Base-by-base conservation (phyloP, 2,797 vertebrate species). In the Poeciliopsis paucimaculata region DNA sequence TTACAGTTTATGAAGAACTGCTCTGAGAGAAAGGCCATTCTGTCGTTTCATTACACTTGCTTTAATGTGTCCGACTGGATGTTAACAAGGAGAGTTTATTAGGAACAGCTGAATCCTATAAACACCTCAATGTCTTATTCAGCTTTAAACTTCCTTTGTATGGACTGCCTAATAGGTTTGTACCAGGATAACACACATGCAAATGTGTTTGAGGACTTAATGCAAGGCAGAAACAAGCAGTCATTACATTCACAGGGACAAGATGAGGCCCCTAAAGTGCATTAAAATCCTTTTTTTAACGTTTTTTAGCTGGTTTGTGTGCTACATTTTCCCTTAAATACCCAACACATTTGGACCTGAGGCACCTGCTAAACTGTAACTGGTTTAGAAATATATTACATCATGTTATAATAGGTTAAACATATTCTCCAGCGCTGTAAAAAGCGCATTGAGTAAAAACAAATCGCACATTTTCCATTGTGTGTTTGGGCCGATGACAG, bases 41-140 rank as follows among this genome's bases (percentile, higher is more conserved):
- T 90, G 84, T 86, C 74, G 20, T 53, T 82, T 91, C 82, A 78
- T 78, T 82, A 80, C 72, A 78, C 68, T 81, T 86, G 77, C 39
- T 84, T 89, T 79, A 86, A 81, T 74, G 76, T 53, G 36, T 86
- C 73, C 60, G 68, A 82, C 72, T 77, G 75, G 80, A 86, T 80
- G 75, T 90, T 87, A 90, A 89, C 79, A 84, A 75, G 83, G 79
- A 85, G 13, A 73, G 83, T 89, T 87, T 83, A 90, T 83, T 89
- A 82, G 79, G 79, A 90, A 85, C 84, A 80, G 77, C 72, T 88
- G 86, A 90, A 79, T 87, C 82, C 78, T 80, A 91, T 89, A 89
- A 88, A 89, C 49, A 47, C 79, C 84, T 89, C 81, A 81, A 64
- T 81, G 81, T 84, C 77, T 84, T 20, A 53, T 77, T 88, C 79